These are phyloP conservation scores for Thelaira solivaga DNA, from an alignment of 2,888 invertebrate species.

Conservation along the genomic window DNA sequence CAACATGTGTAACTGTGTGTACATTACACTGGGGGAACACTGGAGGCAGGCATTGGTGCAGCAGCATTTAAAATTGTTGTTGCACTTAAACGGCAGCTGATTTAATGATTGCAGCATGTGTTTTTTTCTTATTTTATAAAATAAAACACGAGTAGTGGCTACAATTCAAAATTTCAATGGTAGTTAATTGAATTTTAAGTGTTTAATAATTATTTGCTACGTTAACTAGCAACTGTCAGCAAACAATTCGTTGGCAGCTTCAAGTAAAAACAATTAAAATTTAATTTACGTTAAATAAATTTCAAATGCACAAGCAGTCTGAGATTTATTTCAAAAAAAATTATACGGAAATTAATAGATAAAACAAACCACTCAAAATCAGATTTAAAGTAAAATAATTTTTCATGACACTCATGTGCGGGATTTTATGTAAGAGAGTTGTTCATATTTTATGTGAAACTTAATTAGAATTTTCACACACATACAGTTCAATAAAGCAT, in stretches of 20 bases:
- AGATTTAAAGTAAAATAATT: too few relatives aligned
- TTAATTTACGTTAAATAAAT: background rate
- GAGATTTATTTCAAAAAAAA: too few relatives aligned
- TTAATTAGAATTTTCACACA: too few relatives aligned
- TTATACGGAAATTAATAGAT: too few relatives aligned
- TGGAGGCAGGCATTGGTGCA: background rate
- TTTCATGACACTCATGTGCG: too few relatives aligned
- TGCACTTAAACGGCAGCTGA: slow-evolving; percentile 24
- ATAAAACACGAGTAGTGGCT: too few relatives aligned
- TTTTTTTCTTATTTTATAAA: too few relatives aligned
- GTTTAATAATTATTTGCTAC: slow-evolving; percentile 53
- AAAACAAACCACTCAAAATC: too few relatives aligned
- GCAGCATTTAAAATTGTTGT: background rate
- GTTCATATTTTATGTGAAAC: too few relatives aligned
- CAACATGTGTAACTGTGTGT: slow-evolving; percentile 33
- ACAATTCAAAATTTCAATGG: slow-evolving; percentile 37
- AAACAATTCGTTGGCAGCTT: background rate
- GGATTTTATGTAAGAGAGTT: too few relatives aligned
- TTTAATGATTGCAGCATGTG: slow-evolving; percentile 16
- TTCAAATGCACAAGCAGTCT: background rate
- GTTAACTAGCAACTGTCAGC: slow-evolving; percentile 28
- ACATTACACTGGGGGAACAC: background rate
- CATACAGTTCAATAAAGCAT: too few relatives aligned
- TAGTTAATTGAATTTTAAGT: slow-evolving; percentile 64
- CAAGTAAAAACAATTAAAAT: background rate